phyloP scores from a whole-genome alignment of 2,797 vertebrate genomes.

The Pantherophis alleghaniensis region DNA sequence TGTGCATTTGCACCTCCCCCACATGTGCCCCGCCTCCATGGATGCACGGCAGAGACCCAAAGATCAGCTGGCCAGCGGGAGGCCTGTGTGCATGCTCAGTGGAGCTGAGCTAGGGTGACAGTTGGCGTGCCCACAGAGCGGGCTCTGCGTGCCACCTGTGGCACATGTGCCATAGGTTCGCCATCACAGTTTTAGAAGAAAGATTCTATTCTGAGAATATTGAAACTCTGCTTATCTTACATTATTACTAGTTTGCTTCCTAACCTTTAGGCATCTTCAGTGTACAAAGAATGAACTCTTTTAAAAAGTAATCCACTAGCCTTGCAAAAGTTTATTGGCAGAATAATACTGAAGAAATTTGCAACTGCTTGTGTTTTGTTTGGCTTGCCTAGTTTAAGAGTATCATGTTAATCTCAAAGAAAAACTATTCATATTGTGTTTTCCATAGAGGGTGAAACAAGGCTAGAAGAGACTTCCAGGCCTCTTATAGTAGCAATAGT shows the following conservation, averaged over 20 bases:
- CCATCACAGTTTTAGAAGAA: not conserved
- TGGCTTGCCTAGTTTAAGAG: slow-evolving; percentile 48
- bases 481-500: slow-evolving; percentile 28
- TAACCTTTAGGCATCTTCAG: slow-evolving; percentile 18
- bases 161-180: too few species aligned
- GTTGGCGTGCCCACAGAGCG: too few species aligned
- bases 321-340: slow-evolving; percentile 33
- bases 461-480: slow-evolving; percentile 14
- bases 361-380: slow-evolving; percentile 37
- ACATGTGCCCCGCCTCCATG: too few species aligned
- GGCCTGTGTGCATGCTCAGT: too few species aligned
- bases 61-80: too few species aligned
- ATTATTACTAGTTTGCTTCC: not conserved
- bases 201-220: not conserved
- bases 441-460: slow-evolving; percentile 12
- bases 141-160: too few species aligned
- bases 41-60: too few species aligned
- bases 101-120: too few species aligned
- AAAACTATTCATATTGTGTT: slow-evolving; percentile 22
- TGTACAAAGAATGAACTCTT: slow-evolving; percentile 10
- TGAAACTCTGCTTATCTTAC: slow-evolving; percentile 9
- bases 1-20: too few species aligned
- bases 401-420: slow-evolving; percentile 43
- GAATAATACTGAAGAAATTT: slow-evolving; percentile 34
- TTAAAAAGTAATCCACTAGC: slow-evolving; percentile 27